phyloP scores from a whole-genome alignment of 2,797 vertebrate genomes.

The Limosa lapponica region DNA sequence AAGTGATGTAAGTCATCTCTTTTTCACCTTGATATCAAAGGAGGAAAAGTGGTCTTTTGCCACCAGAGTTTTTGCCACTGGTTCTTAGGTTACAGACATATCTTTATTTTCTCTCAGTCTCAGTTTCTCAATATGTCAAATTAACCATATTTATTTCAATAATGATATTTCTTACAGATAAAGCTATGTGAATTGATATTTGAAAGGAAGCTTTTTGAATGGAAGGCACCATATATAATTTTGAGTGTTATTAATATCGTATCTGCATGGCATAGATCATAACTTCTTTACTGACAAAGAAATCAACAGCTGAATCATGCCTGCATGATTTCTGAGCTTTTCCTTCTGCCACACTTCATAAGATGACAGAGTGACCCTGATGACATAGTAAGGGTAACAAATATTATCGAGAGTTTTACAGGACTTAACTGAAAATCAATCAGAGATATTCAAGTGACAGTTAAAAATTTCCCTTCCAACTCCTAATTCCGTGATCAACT shows the following conservation, averaged over 20 bases:
- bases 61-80: neutral
- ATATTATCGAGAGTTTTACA: neutral
- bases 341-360: neutral
- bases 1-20: neutral
- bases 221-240: neutral
- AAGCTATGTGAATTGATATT: neutral
- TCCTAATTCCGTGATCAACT: neutral
- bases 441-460: neutral
- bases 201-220: neutral
- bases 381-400: neutral
- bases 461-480: neutral
- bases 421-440: neutral
- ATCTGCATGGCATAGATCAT: neutral
- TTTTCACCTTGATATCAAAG: neutral
- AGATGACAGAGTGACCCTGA: neutral
- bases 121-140: neutral
- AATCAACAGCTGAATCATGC: neutral
- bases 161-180: neutral
- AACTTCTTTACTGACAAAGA: conserved; percentile 55
- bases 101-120: neutral
- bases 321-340: neutral
- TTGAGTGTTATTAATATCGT: neutral
- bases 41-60: neutral
- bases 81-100: neutral
- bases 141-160: neutral